These are phyloP conservation scores for Acronicta alni DNA, from an alignment of 2,888 invertebrate genomes.

Conservation along the genomic window DNA sequence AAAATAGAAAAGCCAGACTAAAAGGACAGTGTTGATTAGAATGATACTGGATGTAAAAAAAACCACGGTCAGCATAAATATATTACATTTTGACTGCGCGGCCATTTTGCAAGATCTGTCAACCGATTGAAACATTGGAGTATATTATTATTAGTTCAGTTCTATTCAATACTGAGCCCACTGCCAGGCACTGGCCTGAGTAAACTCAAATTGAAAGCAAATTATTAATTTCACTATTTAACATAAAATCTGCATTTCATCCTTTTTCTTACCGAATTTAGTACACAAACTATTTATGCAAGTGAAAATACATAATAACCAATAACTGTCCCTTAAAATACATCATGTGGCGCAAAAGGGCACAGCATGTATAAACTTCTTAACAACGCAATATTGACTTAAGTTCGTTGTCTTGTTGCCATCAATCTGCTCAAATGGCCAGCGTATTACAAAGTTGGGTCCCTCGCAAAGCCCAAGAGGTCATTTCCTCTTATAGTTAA, in stretches of 20 bases:
- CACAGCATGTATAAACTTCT: slow-evolving; percentile 71
- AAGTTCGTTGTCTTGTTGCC: slow-evolving; percentile 84
- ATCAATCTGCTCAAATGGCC: slow-evolving; percentile 86
- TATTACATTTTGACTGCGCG: too few species aligned
- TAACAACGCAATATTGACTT: slow-evolving; percentile 76
- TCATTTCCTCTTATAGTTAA: slow-evolving; percentile 87
- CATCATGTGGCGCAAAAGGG: slow-evolving; percentile 10
- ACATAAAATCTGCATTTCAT: too few species aligned
- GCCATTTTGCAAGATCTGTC: too few species aligned
- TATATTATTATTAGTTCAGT: too few species aligned
- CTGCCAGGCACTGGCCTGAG: too few species aligned
- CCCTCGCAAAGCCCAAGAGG: slow-evolving; percentile 81
- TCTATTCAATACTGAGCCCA: too few species aligned
- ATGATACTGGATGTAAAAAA: not conserved
- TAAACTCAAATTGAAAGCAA: too few species aligned
- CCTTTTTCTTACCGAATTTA: too few species aligned
- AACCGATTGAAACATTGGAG: too few species aligned
- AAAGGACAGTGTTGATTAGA: not conserved
- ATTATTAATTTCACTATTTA: too few species aligned
- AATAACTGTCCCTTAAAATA: slow-evolving; percentile 9
- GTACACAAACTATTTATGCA: too few species aligned
- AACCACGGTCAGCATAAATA: too few species aligned
- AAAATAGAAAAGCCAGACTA: slow-evolving; percentile 6
- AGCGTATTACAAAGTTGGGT: slow-evolving; percentile 79
- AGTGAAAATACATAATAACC: not conserved